A percentile compares a stretch with the other conserved stretches of the same genome.
Evolutionary conservation across 2,113 vertebrate species (phyloP).

Genomic region (Tapirus terrestris): DNA sequence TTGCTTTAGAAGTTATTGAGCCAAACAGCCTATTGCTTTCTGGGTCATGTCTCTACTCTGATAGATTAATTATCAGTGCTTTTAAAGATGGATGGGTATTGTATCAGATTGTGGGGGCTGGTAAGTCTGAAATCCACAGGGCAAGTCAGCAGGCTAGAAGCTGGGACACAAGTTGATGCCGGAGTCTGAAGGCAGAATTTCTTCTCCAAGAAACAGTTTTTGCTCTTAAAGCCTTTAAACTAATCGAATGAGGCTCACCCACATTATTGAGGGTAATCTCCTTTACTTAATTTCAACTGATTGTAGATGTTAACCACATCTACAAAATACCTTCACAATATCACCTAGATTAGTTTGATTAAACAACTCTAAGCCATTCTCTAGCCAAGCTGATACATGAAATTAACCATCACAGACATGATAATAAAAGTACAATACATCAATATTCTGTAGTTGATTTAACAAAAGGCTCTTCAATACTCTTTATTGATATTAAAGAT

Average conservation of each 20-base stretch:
- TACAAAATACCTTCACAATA: too few relatives aligned
- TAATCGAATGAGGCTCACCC: background rate
- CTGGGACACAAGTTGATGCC: background rate
- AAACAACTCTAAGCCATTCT: background rate
- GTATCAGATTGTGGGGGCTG: background rate
- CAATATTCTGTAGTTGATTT: background rate
- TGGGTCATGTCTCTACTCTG: background rate
- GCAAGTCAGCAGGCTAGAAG: background rate
- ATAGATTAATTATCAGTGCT: background rate
- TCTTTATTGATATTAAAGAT: background rate
- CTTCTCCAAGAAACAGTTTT: background rate
- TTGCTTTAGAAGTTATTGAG: background rate
- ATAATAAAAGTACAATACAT: background rate
- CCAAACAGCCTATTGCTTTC: background rate
- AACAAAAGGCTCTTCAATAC: background rate
- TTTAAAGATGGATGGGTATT: background rate
- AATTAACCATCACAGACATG: background rate
- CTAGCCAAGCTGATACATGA: background rate
- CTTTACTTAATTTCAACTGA: background rate
- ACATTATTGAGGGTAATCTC: background rate
- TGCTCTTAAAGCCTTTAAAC: background rate
- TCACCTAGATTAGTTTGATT: background rate
- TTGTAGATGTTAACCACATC: background rate
- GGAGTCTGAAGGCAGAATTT: background rate
- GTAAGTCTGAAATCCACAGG: background rate